Evolutionary conservation across 2,888 invertebrate species (phyloP), one percentile per base, ranked within the genome.

Genomic region (Callinectes sapidus): DNA sequence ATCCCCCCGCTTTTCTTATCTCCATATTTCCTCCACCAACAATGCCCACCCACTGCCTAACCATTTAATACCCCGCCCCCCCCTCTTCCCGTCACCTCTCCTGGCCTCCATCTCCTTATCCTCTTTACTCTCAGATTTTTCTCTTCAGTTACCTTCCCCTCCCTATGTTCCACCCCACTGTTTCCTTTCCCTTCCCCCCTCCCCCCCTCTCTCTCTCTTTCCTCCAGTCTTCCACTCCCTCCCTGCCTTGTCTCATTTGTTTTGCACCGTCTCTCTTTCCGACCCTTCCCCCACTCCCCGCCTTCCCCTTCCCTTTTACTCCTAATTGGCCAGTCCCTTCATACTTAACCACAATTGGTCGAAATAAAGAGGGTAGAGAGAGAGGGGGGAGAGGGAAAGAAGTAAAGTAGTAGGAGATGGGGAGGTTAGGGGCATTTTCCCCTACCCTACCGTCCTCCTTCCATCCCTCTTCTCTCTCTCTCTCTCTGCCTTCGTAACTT

Each of bases 221-320:
- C 28, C 55, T 61, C 1, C 55, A 18, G 14, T 55, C 88, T 61
- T 18, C 55, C 88, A 48, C 42, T 87, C 54, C 48, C 42, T 87
- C 54, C 48, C 88, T 32, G 23, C 32, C 88, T 88, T 81, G 81
- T 81, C 81, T 81, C 81, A 81, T 81, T 81, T 81, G 81, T 81
- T 35, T 13, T 81, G 81, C 32, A 35, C 32, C 42, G 54, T 32
- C 48, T 48, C 48, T 23, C 87, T 32, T 32, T 32, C 88, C 42
- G 54, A 5, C 48, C 23, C 54, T n/a, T 48, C 32, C 32, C 42
- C 61, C 28, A 14, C 55, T 48, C 18, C 32, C 55, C 35, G 28
- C 32, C 13, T 32, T 1, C 28, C 88, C 55, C 54, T 2, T 54
- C 28, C 32, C 28, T 55, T 55, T 32, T 88, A 35, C n/a, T 55